A percentile compares a stretch with the other conserved stretches of the same genome.
phyloP scores from a whole-genome alignment of 2,113 vertebrate genomes.

The Hassar affinis region DNA sequence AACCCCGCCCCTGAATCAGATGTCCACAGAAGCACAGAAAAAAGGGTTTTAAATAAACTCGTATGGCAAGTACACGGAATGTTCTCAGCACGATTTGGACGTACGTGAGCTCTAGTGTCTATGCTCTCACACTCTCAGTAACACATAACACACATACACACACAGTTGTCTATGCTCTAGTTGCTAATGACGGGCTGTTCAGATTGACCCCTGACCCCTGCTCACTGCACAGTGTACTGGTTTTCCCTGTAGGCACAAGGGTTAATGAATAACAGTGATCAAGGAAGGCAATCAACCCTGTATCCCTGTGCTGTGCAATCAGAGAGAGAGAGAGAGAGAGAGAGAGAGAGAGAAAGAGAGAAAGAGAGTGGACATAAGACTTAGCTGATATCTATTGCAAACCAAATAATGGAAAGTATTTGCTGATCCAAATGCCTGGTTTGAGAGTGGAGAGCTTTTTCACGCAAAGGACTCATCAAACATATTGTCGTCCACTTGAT shows the following conservation, averaged over 20 bases:
- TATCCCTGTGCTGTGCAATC: conserved; percentile 21
- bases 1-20: neutral
- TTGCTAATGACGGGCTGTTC: conserved; percentile 41
- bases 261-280: conserved; percentile 51
- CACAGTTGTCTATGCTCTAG: conserved; percentile 8
- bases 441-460: conserved; percentile 22
- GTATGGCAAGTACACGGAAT: neutral
- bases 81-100: conserved; percentile 44
- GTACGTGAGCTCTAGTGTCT: neutral
- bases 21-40: neutral
- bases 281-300: conserved; percentile 40
- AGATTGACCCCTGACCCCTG: conserved; percentile 41
- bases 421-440: conserved; percentile 24
- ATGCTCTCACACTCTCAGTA: conserved; percentile 23
- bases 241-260: conserved; percentile 28
- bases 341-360: neutral
- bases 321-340: neutral
- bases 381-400: conserved; percentile 31
- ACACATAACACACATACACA: neutral
- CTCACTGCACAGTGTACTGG: conserved; percentile 18
- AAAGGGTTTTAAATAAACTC: neutral
- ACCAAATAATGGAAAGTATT: conserved; percentile 36
- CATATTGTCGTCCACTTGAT: conserved; percentile 6
- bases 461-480: conserved; percentile 13
- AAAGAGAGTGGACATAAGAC: neutral